Conservation (phyloP, 2,888 invertebrate genomes). For the Plebejus melissa region DNA sequence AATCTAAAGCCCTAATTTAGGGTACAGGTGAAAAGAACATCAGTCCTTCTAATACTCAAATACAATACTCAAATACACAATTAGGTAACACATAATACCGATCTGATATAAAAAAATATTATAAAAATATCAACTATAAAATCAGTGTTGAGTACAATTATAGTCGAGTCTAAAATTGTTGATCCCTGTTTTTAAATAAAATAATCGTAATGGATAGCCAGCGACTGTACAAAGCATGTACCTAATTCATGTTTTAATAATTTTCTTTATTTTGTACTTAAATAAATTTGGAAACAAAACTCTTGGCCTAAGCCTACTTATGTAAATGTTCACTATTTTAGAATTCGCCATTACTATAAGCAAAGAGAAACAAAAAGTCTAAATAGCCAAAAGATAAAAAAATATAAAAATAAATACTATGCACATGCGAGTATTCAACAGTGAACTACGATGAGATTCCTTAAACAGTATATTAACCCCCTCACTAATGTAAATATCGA, state of each 20-base stretch:
- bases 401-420: slow-evolving; percentile 5
- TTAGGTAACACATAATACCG: slow-evolving; percentile 41
- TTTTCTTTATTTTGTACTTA: not conserved
- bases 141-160: slow-evolving; percentile 1
- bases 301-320: not conserved
- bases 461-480: not conserved
- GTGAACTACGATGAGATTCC: slow-evolving; percentile 1
- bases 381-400: slow-evolving; percentile 2
- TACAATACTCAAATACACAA: slow-evolving; percentile 63
- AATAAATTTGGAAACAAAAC: not conserved
- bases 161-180: slow-evolving; percentile 19
- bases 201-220: not conserved
- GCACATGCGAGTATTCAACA: not conserved
- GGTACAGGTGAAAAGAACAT: slow-evolving; percentile 77
- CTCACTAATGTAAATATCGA: not conserved
- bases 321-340: not conserved
- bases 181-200: slow-evolving; percentile 15
- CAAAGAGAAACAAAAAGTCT: not conserved
- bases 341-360: not conserved
- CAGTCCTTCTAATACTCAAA: slow-evolving; percentile 75
- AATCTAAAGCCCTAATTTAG: slow-evolving; percentile 78
- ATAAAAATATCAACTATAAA: slow-evolving; percentile 28
- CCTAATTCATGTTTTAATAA: not conserved
- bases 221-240: not conserved
- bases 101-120: slow-evolving; percentile 30